A percentile compares a stretch with the other conserved stretches of the same genome.
These are phyloP conservation scores for Cyprinodon tularosa DNA, from an alignment of 2,113 vertebrate genomes.

Conservation along the genomic window DNA sequence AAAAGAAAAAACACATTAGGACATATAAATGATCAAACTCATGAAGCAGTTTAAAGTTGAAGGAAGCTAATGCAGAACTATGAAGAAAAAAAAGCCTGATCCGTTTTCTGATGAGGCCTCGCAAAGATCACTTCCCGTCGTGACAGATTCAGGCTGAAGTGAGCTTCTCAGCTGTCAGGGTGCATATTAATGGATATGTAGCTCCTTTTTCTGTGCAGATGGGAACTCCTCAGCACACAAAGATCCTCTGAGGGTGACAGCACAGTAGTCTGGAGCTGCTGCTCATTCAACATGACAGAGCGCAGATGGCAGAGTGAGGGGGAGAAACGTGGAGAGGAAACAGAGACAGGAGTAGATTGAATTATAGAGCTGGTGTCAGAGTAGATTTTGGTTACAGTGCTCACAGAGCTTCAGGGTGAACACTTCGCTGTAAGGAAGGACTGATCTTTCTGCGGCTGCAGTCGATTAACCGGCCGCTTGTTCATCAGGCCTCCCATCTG, in stretches of 20 bases:
- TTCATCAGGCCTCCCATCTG: conserved; percentile 25
- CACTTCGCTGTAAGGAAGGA: conserved; percentile 42
- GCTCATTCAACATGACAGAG: conserved; percentile 57
- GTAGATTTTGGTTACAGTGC: conserved; percentile 59
- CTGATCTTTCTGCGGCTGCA: conserved; percentile 4
- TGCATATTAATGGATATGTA: conserved; percentile 37
- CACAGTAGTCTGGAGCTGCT: conserved; percentile 30
- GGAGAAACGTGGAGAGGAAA: not conserved
- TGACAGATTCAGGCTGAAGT: conserved; percentile 28
- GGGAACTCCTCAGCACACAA: conserved; percentile 27
- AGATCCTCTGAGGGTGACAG: not conserved
- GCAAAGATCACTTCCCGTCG: not conserved
- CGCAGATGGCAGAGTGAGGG: conserved; percentile 54
- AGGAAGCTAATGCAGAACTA: not conserved
- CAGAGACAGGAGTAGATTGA: conserved; percentile 40
- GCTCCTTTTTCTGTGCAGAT: conserved; percentile 32
- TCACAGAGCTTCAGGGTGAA: conserved; percentile 57
- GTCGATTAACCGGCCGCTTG: conserved; percentile 4
- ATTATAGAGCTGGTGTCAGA: conserved; percentile 57
- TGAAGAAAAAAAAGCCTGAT: not conserved
- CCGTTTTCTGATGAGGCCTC: not conserved
- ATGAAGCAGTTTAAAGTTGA: not conserved
- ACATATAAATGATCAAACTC: not conserved
- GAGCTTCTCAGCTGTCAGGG: conserved; percentile 15
- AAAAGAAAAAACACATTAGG: not conserved